phyloP scores from a whole-genome alignment of 53 echinoderm and acorn worm genomes.

The Arbacia lixula region DNA sequence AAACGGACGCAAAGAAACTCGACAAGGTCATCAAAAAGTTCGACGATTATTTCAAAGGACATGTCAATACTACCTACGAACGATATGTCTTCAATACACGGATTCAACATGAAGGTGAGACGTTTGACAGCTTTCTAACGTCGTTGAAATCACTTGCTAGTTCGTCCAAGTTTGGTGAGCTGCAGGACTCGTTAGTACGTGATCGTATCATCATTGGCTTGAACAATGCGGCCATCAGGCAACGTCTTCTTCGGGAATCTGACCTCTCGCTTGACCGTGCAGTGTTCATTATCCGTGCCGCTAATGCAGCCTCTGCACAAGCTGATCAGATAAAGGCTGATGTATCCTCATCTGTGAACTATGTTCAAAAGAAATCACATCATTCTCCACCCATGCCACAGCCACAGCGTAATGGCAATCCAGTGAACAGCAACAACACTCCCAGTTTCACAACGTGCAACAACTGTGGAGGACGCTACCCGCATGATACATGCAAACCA shows the following conservation, averaged over 20 bases:
- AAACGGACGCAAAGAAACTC: conserved; percentile 36
- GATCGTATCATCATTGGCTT: background rate
- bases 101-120: conserved; percentile 61
- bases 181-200: background rate
- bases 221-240: background rate
- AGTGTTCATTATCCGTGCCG: conserved; percentile 6
- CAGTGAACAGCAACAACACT: background rate
- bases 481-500: background rate
- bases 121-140: conserved; percentile 59
- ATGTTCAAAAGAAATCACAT: background rate
- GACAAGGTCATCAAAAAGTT: conserved; percentile 61
- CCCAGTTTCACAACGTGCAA: background rate
- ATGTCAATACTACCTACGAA: conserved; percentile 66
- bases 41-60: conserved; percentile 57
- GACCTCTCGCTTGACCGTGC: background rate
- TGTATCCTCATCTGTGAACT: conserved; percentile 9
- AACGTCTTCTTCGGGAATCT: conserved; percentile 13
- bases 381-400: background rate
- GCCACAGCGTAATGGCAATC: background rate
- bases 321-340: background rate
- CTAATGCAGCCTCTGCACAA: background rate
- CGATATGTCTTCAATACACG: conserved; percentile 69
- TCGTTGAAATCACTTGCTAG: conserved; percentile 41
- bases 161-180: conserved; percentile 26
- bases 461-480: conserved; percentile 8